Conservation (phyloP, 1,140 invertebrate genomes). For the Lordiphosa clarofinis region DNA sequence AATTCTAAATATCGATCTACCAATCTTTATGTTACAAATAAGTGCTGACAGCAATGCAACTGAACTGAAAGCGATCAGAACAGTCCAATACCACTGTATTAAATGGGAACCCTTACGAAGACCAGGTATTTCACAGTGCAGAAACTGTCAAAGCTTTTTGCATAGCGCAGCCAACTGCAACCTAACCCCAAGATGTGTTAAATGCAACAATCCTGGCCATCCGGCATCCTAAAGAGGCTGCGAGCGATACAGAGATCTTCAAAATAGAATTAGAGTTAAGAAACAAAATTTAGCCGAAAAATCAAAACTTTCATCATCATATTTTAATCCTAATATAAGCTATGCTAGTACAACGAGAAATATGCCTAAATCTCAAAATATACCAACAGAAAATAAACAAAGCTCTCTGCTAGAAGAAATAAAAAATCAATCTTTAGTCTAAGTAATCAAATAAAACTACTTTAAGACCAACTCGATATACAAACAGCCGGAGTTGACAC, state of each 20-base stretch:
- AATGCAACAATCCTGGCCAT: not conserved
- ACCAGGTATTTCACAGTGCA: too few species aligned
- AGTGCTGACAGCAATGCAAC: not conserved
- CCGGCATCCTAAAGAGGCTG: not conserved
- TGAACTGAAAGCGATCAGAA: not conserved
- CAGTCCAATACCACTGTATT: too few species aligned
- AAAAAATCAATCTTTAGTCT: not conserved
- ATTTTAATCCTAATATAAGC: too few species aligned
- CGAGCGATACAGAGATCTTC: not conserved
- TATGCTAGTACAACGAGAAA: too few species aligned
- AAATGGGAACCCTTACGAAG: too few species aligned
- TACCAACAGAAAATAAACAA: not conserved
- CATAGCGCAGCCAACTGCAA: slow-evolving; percentile 1
- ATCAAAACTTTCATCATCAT: too few species aligned
- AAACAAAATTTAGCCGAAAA: too few species aligned
- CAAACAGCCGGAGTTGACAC: too few species aligned
- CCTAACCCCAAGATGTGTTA: not conserved
- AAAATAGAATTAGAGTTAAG: too few species aligned
- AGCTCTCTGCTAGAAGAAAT: not conserved
- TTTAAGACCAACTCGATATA: not conserved
- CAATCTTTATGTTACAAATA: not conserved
- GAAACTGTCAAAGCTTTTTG: too few species aligned
- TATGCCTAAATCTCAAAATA: too few species aligned
- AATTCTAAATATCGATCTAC: not conserved
- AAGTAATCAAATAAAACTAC: not conserved